A percentile compares a stretch with the other conserved stretches of the same genome.
These are phyloP conservation scores for Epinotia ramella DNA, from an alignment of 2,888 invertebrate species.

Conservation along the genomic window DNA sequence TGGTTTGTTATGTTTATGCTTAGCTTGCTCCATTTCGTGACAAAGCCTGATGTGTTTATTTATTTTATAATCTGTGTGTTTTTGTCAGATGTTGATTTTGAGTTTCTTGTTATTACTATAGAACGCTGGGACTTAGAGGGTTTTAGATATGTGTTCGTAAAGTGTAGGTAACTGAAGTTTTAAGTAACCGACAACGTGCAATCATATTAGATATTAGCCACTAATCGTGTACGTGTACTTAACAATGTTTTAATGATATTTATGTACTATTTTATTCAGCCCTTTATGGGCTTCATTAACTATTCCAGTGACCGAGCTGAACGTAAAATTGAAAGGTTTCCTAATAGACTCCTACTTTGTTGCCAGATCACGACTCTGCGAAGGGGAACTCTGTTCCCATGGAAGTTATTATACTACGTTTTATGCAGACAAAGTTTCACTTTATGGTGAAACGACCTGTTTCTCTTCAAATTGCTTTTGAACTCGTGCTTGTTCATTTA, in stretches of 20 bases:
- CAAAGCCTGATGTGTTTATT: too few relatives aligned
- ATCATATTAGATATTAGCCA: not conserved
- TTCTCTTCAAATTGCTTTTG: not conserved
- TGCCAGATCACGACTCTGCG: conserved; percentile 17
- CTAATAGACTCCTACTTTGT: not conserved
- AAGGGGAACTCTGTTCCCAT: not conserved
- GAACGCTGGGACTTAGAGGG: too few relatives aligned
- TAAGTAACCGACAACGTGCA: not conserved
- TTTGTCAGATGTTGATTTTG: too few relatives aligned
- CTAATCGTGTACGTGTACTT: not conserved
- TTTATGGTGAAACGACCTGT: not conserved
- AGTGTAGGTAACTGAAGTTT: not conserved
- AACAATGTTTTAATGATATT: too few relatives aligned
- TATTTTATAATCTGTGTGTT: too few relatives aligned
- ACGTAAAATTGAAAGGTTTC: conserved; percentile 1
- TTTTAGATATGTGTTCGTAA: too few relatives aligned
- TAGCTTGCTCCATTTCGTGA: too few relatives aligned
- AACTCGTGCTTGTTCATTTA: not conserved
- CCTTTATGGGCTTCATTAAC: not conserved
- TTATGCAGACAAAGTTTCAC: not conserved
- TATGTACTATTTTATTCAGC: not conserved
- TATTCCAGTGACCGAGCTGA: not conserved
- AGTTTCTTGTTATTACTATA: too few relatives aligned
- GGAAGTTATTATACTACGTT: not conserved
- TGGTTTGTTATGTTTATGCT: too few relatives aligned